Conservation (phyloP, 2,113 vertebrate species). For the Tenebrosternarchus preto region DNA sequence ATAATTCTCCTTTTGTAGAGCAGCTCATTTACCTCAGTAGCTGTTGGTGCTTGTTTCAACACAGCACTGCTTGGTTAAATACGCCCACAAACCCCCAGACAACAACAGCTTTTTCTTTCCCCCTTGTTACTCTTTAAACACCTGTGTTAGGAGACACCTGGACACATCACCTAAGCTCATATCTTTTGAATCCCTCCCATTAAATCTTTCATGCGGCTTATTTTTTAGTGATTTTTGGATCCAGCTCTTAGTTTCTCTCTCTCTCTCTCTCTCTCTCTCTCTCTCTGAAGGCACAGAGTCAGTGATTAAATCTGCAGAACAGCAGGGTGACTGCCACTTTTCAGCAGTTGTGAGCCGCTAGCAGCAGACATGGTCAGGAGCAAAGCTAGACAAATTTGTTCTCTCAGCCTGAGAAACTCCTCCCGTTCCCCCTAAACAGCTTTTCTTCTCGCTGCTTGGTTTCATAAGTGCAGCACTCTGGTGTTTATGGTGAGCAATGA, state of each 20-base stretch:
- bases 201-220: slow-evolving; percentile 9
- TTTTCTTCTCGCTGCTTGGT: background rate
- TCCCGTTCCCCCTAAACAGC: slow-evolving; percentile 6
- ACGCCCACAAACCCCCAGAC: background rate
- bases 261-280: slow-evolving; percentile 8
- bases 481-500: background rate
- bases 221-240: background rate
- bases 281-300: slow-evolving; percentile 27
- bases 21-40: background rate
- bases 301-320: slow-evolving; percentile 13
- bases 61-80: too few species aligned
- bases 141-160: background rate
- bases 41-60: background rate
- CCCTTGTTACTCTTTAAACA: background rate
- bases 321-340: slow-evolving; percentile 6
- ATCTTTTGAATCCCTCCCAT: slow-evolving; percentile 9
- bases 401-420: slow-evolving; percentile 3
- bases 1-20: background rate
- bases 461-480: background rate
- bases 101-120: background rate
- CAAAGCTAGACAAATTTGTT: slow-evolving; percentile 22
- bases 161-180: slow-evolving; percentile 6
- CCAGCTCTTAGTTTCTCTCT: background rate
- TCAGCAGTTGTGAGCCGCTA: slow-evolving; percentile 8
- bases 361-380: slow-evolving; percentile 30